These are phyloP conservation scores for Pomacea canaliculata DNA, from an alignment of 2,888 invertebrate species.

Conservation along the genomic window DNA sequence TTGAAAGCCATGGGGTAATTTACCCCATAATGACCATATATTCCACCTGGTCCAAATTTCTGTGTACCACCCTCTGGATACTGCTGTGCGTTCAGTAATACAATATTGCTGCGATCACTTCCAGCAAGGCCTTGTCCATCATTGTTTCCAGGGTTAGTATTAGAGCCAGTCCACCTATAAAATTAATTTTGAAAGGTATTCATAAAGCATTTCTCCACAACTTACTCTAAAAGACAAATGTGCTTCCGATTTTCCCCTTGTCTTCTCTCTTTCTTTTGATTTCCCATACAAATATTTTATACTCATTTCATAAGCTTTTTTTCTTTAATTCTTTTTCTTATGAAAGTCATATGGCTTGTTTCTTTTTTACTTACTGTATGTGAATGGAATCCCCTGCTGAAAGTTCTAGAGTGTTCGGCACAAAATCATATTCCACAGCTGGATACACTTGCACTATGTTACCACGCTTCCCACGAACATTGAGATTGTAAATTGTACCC, in stretches of 20 bases:
- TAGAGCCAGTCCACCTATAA: constrained; percentile 69
- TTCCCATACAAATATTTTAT: too few species aligned
- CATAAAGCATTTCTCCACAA: not conserved
- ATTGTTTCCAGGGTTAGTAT: constrained; percentile 66
- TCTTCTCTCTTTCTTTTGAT: too few species aligned
- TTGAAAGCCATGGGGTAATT: constrained; percentile 59
- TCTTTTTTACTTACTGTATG: constrained; percentile 61
- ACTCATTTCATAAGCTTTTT: too few species aligned
- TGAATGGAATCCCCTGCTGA: constrained; percentile 60
- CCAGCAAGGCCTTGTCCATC: constrained; percentile 67
- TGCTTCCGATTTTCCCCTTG: too few species aligned
- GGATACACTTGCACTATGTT: constrained; percentile 70
- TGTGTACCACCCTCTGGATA: constrained; percentile 57
- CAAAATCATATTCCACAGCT: constrained; percentile 69
- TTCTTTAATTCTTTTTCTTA: too few species aligned
- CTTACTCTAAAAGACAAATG: too few species aligned
- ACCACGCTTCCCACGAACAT: constrained; percentile 69
- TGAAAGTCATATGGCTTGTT: too few species aligned
- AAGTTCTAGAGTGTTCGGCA: constrained; percentile 63
- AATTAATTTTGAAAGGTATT: too few species aligned
- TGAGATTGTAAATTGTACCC: constrained; percentile 63
- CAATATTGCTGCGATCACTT: constrained; percentile 67
- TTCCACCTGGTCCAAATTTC: constrained; percentile 42
- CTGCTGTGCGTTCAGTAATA: constrained; percentile 52
- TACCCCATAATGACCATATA: constrained; percentile 64